Evolutionary conservation across 64 coral and sea anemone species (phyloP).

Genomic region (Cladopsammia gracilis): DNA sequence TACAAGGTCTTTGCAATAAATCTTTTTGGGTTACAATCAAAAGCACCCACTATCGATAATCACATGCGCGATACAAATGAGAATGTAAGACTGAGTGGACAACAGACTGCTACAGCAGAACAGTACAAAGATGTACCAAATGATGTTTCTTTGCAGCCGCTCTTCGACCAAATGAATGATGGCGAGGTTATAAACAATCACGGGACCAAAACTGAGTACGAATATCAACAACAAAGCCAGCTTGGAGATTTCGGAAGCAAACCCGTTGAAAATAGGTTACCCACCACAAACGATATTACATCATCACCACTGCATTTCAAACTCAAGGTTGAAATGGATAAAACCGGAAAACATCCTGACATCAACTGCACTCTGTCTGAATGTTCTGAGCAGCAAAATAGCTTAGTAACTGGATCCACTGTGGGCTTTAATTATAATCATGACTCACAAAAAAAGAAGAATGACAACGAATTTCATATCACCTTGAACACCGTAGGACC

Average conservation of each 20-base stretch:
- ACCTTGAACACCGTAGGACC: not conserved
- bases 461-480: not conserved
- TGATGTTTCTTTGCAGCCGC: no score
- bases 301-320: constrained; percentile 7
- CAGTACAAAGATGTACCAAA: not conserved
- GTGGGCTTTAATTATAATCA: not conserved
- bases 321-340: constrained; percentile 35
- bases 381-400: not conserved
- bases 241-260: not conserved
- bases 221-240: not conserved
- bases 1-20: constrained; percentile 12
- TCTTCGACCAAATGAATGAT: not conserved
- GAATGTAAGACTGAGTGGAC: not conserved
- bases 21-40: not conserved
- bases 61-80: not conserved
- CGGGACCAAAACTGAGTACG: not conserved
- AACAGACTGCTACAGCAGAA: not conserved
- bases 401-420: not conserved
- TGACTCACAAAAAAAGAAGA: not conserved
- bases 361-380: constrained; percentile 28
- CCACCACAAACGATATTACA: not conserved
- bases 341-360: not conserved
- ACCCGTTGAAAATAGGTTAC: not conserved
- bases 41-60: not conserved
- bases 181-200: not conserved